Base-by-base conservation (phyloP, 2,797 vertebrate genomes). In the Myotis findleyi region DNA sequence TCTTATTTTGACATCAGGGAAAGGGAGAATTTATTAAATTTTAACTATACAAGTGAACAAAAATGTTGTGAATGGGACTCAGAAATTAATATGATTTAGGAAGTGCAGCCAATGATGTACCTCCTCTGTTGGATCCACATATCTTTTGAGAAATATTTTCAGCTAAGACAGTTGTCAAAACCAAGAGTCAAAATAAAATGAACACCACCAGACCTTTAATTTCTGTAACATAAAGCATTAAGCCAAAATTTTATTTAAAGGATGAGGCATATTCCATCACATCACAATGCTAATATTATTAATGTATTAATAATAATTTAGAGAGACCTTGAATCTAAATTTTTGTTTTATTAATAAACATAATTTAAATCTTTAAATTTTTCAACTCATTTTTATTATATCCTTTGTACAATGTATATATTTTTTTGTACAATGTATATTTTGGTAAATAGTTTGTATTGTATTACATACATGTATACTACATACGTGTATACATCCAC, bases 281-380 rank as follows among this genome's bases (percentile, higher is more conserved):
- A 87, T 69, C 44, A 57, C 17, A 80, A 30, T 89, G 30, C 41
- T 91, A 69, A 81, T 79, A 62, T 62, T 62, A 62, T 62, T 62
- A 90, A 57, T 83, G 55, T 62, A 16, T 14, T 44, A 55, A 75
- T 66, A 87, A 53, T 66, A 87, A 53, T 87, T 89, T 79, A 87
- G n/a, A 23, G 9, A 92, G 12, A 20, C 5, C 4, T 7, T 41
- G 6, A 88, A 75, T 62, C 23, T 11, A 66, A 10, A 73, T 57
- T 44, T 72, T 90, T 93, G 13, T 71, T 90, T 89, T n/a, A 53
- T 55, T 89, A 94, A 88, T 62, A 80, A 57, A 71, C 41, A 47
- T 64, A 55, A 51, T 80, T 75, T 57, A 87, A 41, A 25, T n/a
- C 0, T 30, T 84, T 85, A 51, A 47, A 21, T 62, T 81, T 80